A percentile compares a stretch with the other conserved stretches of the same genome.
These are phyloP conservation scores for Chelonoidis abingdonii DNA, from an alignment of 2,113 vertebrate species.

Conservation along the genomic window DNA sequence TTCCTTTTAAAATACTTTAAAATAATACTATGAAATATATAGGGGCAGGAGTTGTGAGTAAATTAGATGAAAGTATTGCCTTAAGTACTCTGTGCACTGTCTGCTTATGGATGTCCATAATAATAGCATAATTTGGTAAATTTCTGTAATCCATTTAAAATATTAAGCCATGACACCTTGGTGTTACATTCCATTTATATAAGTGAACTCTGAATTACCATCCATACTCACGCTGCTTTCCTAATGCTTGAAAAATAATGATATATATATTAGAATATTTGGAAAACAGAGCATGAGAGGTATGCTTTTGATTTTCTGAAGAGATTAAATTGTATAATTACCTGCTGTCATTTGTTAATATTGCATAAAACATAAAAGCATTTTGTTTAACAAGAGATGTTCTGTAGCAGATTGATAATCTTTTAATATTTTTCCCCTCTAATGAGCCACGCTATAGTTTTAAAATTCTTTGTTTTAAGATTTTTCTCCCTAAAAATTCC, in stretches of 20 bases:
- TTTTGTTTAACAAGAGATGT: neutral
- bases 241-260: neutral
- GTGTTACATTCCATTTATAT: neutral
- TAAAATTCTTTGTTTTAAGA: constrained; percentile 23
- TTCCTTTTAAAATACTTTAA: neutral
- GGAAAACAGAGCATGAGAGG: neutral
- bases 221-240: neutral
- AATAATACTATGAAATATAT: neutral
- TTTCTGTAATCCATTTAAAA: neutral
- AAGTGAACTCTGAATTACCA: neutral
- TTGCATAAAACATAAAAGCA: neutral
- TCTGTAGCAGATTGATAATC: neutral
- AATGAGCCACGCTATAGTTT: neutral
- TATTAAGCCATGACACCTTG: neutral
- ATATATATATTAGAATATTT: neutral
- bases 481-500: neutral
- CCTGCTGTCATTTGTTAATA: neutral
- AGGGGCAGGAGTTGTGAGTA: neutral
- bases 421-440: neutral
- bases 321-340: neutral
- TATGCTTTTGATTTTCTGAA: neutral
- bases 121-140: neutral
- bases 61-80: neutral
- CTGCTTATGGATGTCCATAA: neutral
- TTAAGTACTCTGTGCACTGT: neutral